Evolutionary conservation across 2,797 vertebrate genomes (phyloP), one percentile per base, ranked within the genome.

Genomic region (Psittacula derbiana): DNA sequence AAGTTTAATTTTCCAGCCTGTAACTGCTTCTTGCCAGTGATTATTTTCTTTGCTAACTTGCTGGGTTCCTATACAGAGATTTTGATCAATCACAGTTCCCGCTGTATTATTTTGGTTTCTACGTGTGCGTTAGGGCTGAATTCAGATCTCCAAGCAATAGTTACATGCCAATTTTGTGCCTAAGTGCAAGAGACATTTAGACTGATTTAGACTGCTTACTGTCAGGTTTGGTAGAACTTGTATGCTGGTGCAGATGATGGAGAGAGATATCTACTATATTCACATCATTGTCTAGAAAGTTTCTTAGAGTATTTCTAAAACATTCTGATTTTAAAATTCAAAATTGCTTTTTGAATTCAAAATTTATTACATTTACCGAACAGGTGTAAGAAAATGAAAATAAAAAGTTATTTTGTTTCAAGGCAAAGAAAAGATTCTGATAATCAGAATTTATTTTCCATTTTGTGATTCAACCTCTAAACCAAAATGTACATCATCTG

Each of bases 151-250:
- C 62, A 61, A 76, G 58, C 67, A 80, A 66, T 46, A 12, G n/a
- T 41, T 91, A 44, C 12, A 55, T 52, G 49, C 61, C 49, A 17
- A 21, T 86, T 91, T 85, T 87, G 60, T 73, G 36, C 67, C 57
- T 38, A 44, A 84, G 24, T 62, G 46, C 30, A 43, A 58, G 76
- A 43, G 43, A 73, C 25, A 10, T 46, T 49, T 49, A 24, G 85
- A 40, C 44, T 17, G 33, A 61, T 93, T 90, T 91, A 86, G 72
- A 23, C 17, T 86, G 41, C n/a, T 73, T 80, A 11, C 33, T 85
- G 6, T 71, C 33, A 33, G 30, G 21, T 85, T 60, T 82, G 69
- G 57, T 80, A 80, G 65, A 52, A 28, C 38, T 76, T 71, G 79
- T 1, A 2, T 73, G 61, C 49, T 18, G 3, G 20, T 50, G 52